phyloP scores from a whole-genome alignment of 2,888 invertebrate genomes.

The Diarsia mendica region DNA sequence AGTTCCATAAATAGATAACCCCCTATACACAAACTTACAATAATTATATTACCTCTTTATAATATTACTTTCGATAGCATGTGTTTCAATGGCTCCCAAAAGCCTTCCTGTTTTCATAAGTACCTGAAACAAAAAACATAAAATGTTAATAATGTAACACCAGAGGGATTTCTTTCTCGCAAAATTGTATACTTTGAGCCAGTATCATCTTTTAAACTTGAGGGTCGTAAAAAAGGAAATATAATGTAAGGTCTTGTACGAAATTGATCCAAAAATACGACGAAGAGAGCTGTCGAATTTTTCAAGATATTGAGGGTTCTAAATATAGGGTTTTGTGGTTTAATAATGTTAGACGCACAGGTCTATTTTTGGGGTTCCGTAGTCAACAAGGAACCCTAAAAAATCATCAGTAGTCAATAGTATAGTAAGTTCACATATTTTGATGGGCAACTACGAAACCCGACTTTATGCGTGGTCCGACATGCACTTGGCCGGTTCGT shows the following conservation, averaged over 20 bases:
- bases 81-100: neutral
- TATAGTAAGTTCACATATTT: no score
- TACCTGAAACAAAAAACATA: conserved; percentile 45
- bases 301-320: neutral
- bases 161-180: neutral
- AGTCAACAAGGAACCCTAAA: no score
- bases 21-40: no score
- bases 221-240: conserved; percentile 13
- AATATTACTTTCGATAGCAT: neutral
- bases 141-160: conserved; percentile 6
- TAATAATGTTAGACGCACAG: neutral
- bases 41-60: neutral
- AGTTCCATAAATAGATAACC: no score
- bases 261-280: conserved; percentile 7
- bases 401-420: no score
- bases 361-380: neutral
- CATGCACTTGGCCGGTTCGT: neutral
- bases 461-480: no score
- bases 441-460: no score
- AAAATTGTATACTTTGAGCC: conserved; percentile 36
- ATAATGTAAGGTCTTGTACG: neutral
- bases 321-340: neutral
- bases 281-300: neutral
- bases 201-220: conserved; percentile 9
- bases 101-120: neutral